A percentile compares a stretch with the other conserved stretches of the same genome.
Evolutionary conservation across 2,113 vertebrate genomes (phyloP).

Genomic region (Triplophysa siluroides): DNA sequence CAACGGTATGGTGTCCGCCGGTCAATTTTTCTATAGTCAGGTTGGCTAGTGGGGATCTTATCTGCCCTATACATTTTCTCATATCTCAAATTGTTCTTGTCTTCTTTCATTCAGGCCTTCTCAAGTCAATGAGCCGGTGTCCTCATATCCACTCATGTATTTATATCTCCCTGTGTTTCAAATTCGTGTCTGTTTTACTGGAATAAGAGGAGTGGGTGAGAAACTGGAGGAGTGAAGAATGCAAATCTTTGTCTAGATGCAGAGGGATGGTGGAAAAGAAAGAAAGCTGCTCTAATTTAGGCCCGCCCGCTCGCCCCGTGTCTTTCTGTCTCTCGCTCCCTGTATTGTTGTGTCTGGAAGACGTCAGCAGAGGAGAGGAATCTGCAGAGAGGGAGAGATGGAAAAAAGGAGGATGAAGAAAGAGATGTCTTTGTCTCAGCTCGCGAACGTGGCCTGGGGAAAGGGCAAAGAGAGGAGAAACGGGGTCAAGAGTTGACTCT

Average conservation of each 20-base stretch:
- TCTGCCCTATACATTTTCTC: too few species aligned
- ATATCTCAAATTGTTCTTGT: too few species aligned
- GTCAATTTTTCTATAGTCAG: too few species aligned
- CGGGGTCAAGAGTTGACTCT: conserved; percentile 24
- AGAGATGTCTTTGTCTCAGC: conserved; percentile 67
- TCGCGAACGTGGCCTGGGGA: conserved; percentile 51
- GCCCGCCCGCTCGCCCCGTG: conserved; percentile 46
- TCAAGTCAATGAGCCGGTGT: background rate
- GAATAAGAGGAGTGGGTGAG: conserved; percentile 42
- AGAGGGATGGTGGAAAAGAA: conserved; percentile 38
- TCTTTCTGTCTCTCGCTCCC: conserved; percentile 62
- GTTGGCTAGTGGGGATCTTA: too few species aligned
- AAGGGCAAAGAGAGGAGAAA: conserved; percentile 63
- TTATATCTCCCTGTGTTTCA: conserved; percentile 38
- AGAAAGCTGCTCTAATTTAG: conserved; percentile 50
- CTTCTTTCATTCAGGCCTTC: background rate
- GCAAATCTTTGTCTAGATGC: conserved; percentile 65
- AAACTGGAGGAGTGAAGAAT: conserved; percentile 52
- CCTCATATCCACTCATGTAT: conserved; percentile 41
- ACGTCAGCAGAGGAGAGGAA: conserved; percentile 74
- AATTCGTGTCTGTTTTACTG: conserved; percentile 31
- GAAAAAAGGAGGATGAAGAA: conserved; percentile 61
- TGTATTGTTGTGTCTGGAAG: conserved; percentile 70
- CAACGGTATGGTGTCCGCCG: too few species aligned
- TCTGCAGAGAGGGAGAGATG: conserved; percentile 65